Conservation (phyloP, 2,888 invertebrate genomes). For the Poecilus cupreus region DNA sequence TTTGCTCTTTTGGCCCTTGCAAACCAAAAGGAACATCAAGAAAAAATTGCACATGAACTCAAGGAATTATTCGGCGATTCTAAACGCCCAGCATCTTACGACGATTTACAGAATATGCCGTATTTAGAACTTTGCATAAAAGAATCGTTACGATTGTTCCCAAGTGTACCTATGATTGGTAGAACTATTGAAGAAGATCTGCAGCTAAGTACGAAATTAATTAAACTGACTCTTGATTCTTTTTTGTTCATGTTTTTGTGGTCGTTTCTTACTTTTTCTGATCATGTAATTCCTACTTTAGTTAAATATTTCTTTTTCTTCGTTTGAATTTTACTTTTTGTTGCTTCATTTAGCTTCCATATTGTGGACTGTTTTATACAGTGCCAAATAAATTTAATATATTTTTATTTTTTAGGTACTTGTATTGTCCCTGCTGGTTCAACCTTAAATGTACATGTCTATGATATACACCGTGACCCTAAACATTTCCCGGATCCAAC, state of each 20-base stretch:
- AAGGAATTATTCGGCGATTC: constrained; percentile 72
- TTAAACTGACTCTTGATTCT: too few species aligned
- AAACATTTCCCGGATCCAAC: constrained; percentile 79
- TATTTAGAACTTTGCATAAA: constrained; percentile 81
- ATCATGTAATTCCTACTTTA: too few species aligned
- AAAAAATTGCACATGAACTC: constrained; percentile 71
- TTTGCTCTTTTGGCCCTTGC: constrained; percentile 72
- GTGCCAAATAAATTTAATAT: too few species aligned
- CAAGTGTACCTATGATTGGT: constrained; percentile 80
- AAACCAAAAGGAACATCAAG: constrained; percentile 70
- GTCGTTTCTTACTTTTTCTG: too few species aligned
- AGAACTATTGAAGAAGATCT: constrained; percentile 74
- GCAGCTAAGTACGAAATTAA: constrained; percentile 40
- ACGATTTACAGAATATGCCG: constrained; percentile 77
- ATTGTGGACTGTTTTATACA: too few species aligned
- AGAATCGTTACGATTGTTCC: constrained; percentile 79
- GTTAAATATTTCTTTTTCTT: too few species aligned
- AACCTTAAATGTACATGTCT: constrained; percentile 76
- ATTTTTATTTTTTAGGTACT: constrained; percentile 7
- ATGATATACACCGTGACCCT: constrained; percentile 79
- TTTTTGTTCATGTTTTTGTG: too few species aligned
- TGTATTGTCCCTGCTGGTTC: constrained; percentile 73
- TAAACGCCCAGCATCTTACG: constrained; percentile 74
- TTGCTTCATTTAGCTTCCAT: too few species aligned
- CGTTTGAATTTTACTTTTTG: too few species aligned